These are phyloP conservation scores for Novumbra hubbsi DNA, from an alignment of 2,797 vertebrate species.

Conservation along the genomic window DNA sequence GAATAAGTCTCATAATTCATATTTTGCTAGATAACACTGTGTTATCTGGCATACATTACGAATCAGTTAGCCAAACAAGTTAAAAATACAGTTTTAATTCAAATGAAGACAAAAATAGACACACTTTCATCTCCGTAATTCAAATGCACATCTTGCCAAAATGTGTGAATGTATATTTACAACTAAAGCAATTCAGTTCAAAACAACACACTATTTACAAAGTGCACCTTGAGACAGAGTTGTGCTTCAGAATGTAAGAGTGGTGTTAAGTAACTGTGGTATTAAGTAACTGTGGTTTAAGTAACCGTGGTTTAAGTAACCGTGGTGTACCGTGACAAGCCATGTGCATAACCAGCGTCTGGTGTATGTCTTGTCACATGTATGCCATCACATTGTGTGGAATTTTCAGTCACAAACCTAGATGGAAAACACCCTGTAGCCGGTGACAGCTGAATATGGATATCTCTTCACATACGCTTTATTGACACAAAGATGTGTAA, in stretches of 20 bases:
- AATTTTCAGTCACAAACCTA: neutral
- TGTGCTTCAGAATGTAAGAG: constrained; percentile 7
- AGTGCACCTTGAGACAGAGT: neutral
- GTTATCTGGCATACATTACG: neutral
- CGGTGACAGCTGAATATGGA: too few relatives aligned
- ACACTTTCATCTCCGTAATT: neutral
- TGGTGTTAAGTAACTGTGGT: neutral
- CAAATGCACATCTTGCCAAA: constrained; percentile 6
- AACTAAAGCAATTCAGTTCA: constrained; percentile 3
- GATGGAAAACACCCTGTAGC: neutral
- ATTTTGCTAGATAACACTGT: neutral
- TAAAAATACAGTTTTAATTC: neutral
- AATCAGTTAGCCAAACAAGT: constrained; percentile 2
- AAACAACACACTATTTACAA: constrained; percentile 10
- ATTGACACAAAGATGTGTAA: neutral
- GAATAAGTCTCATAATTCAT: neutral
- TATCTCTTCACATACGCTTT: neutral
- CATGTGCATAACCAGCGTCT: neutral
- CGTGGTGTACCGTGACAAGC: neutral
- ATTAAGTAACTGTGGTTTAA: neutral
- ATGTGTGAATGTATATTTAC: neutral
- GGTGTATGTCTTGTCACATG: neutral
- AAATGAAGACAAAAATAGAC: neutral
- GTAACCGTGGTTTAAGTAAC: neutral
- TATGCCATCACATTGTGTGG: neutral